phyloP scores from a whole-genome alignment of 2,113 vertebrate genomes.

The Cryptomyrus ogoouensis region DNA sequence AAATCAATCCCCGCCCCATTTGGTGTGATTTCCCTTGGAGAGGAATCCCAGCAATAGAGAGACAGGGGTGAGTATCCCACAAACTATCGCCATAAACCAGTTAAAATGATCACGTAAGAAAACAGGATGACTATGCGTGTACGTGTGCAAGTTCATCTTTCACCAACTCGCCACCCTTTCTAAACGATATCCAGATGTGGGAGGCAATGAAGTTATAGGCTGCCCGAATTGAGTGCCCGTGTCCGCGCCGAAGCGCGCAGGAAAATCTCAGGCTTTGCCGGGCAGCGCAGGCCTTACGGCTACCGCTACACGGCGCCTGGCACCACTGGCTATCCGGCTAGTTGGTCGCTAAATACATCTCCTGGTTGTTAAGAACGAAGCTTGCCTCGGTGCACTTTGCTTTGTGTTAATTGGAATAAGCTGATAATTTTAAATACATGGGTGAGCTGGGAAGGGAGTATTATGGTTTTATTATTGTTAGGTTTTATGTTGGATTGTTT shows the following conservation, averaged over 20 bases:
- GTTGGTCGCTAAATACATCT: neutral
- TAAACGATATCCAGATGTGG: neutral
- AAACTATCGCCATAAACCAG: conserved; percentile 36
- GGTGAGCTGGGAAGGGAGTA: neutral
- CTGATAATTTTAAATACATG: neutral
- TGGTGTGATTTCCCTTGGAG: conserved; percentile 42
- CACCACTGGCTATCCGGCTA: neutral
- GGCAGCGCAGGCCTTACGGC: conserved; percentile 34
- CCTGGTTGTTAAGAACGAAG: neutral
- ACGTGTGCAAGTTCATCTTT: conserved; percentile 15
- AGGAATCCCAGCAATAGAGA: conserved; percentile 41
- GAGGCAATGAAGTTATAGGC: conserved; percentile 8
- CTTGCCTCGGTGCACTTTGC: neutral
- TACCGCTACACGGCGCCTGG: conserved; percentile 14
- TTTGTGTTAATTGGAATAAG: neutral
- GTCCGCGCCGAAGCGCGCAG: neutral
- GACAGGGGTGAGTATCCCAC: conserved; percentile 52
- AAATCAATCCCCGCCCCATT: conserved; percentile 36
- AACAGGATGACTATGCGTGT: conserved; percentile 5
- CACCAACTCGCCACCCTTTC: conserved; percentile 15
- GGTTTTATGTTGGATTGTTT: neutral
- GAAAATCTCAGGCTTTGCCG: conserved; percentile 35
- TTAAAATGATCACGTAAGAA: conserved; percentile 6
- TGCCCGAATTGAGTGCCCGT: neutral
- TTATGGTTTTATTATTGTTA: too few species aligned